These are phyloP conservation scores for Bombus ignitus DNA, from an alignment of 1,140 invertebrate species.

Conservation along the genomic window DNA sequence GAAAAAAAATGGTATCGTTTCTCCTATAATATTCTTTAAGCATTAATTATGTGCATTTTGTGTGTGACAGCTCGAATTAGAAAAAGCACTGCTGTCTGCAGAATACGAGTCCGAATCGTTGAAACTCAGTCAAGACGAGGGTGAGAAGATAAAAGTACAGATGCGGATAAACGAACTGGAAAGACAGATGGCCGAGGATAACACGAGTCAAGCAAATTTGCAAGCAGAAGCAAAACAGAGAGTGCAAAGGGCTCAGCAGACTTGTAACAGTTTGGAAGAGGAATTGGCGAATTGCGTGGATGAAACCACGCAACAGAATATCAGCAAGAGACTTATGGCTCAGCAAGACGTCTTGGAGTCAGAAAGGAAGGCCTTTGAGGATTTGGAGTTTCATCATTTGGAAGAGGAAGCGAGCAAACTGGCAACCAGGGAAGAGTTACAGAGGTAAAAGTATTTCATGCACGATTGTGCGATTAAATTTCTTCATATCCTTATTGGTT, in stretches of 20 bases:
- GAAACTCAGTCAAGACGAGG: constrained; percentile 87
- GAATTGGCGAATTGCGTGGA: constrained; percentile 70
- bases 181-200: constrained; percentile 81
- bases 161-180: constrained; percentile 84
- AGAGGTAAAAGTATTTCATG: constrained; percentile 82
- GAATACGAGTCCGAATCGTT: constrained; percentile 91
- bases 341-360: constrained; percentile 88
- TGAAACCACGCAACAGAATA: constrained; percentile 68
- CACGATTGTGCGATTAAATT: not conserved
- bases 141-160: constrained; percentile 87
- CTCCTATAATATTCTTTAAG: not conserved
- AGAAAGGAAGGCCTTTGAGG: constrained; percentile 93
- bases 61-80: constrained; percentile 89
- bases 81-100: constrained; percentile 91
- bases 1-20: no score
- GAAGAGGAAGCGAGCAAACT: constrained; percentile 94
- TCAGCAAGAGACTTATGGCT: constrained; percentile 72
- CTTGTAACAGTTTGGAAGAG: constrained; percentile 76
- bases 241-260: constrained; percentile 79
- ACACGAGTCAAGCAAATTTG: constrained; percentile 77
- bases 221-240: constrained; percentile 79
- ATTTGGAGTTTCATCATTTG: constrained; percentile 96
- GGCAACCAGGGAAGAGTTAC: constrained; percentile 91
- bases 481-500: not conserved
- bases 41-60: constrained; percentile 7